Base-by-base conservation (phyloP, 2,888 invertebrate species). In the Ectemnius lituratus region DNA sequence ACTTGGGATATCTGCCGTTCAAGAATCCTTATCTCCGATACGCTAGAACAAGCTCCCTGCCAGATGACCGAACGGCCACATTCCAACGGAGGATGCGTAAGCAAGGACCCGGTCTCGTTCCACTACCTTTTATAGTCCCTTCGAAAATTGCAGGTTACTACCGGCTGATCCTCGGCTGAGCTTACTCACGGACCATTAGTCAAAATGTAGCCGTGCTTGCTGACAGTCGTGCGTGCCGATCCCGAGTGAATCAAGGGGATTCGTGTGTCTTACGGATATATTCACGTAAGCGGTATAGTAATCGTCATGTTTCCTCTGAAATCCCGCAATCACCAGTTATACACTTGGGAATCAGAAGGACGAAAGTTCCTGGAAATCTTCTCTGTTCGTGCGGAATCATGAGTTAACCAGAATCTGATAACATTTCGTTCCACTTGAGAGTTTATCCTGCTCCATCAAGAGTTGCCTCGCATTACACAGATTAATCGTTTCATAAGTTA, bases 131-230 rank as follows among this genome's bases (percentile, higher is more conserved):
- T 70, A 46, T 79, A 70, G 73, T 74, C 62, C 70, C 67, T 63
- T 70, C 75, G 70, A 76, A 82, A 84, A 86, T 85, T 83, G 83
- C 81, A 81, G 73, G 67, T 20, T 75, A 78, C 80, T 79, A 78
- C 62, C 82, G 76, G 85, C 76, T 84, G 85, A 86, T 86, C 81
- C 37, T 82, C 80, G 83, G 85, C 84, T 86, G 87, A 86, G 85
- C 86, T 85, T 84, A 77, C 84, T 88, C 87, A 87, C 86, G 87
- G 87, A 86, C 86, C 88, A 89, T 89, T 89, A 88, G 87, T 87
- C 84, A 85, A 86, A 88, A 85, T 85, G 81, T 64, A 63, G 70
- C 76, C 58, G 46, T 49, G 62, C 37, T 37, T 37, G 37, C 8
- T 37, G 37, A 37, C 37, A 37, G 37, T 37, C 37, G 37, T 37